Evolutionary conservation across 92 coral and sea anemone genomes (phyloP).

Genomic region (Porites evermanni): DNA sequence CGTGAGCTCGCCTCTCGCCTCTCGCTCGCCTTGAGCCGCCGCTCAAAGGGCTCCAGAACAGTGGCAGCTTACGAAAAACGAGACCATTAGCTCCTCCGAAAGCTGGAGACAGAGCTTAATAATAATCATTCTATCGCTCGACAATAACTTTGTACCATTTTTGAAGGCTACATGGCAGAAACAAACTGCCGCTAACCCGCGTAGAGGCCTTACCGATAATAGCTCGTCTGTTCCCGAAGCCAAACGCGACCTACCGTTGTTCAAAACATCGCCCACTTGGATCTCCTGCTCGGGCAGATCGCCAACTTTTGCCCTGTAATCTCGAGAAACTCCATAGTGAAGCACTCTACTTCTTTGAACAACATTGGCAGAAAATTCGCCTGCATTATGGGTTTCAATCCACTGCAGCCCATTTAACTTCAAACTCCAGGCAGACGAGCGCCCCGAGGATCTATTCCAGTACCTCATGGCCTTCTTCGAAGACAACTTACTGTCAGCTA

Average conservation of each 20-base stretch:
- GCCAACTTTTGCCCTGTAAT: slow-evolving; percentile 40
- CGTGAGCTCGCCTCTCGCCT: neutral
- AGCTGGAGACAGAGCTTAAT: slow-evolving; percentile 38
- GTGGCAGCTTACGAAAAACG: slow-evolving; percentile 39
- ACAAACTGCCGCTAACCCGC: slow-evolving; percentile 22
- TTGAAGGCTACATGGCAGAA: slow-evolving; percentile 35
- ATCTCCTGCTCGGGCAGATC: slow-evolving; percentile 37
- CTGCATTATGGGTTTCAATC: too few species aligned
- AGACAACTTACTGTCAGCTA: slow-evolving; percentile 58
- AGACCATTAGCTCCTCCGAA: slow-evolving; percentile 48
- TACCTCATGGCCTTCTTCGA: slow-evolving; percentile 65
- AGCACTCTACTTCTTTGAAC: neutral
- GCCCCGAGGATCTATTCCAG: slow-evolving; percentile 63
- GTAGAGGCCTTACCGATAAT: slow-evolving; percentile 39
- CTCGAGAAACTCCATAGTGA: slow-evolving; percentile 36
- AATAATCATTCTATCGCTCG: slow-evolving; percentile 33
- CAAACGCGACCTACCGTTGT: slow-evolving; percentile 33
- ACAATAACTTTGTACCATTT: slow-evolving; percentile 44
- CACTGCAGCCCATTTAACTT: too few species aligned
- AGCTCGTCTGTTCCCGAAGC: slow-evolving; percentile 29
- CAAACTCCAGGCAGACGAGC: slow-evolving; percentile 3
- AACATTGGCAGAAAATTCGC: too few species aligned
- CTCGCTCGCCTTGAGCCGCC: neutral
- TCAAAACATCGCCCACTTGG: slow-evolving; percentile 27
- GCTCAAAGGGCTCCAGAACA: slow-evolving; percentile 28